A percentile compares a stretch with the other conserved stretches of the same genome.
Conservation (phyloP, 2,888 invertebrate genomes). For the Perizoma affinitatum region DNA sequence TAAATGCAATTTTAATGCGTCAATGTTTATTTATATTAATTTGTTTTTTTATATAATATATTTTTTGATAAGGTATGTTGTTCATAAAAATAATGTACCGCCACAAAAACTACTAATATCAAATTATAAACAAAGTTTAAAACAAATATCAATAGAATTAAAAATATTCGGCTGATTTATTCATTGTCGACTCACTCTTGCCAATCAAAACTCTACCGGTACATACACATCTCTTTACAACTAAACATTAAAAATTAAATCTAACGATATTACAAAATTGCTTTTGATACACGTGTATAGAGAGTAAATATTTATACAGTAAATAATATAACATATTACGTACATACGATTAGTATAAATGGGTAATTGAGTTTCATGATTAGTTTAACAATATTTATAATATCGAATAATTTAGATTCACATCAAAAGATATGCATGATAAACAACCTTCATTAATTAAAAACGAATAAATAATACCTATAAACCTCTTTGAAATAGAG, state of each 20-base stretch:
- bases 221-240: neutral
- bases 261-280: slow-evolving; percentile 33
- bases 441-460: slow-evolving; percentile 32
- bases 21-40: too few species aligned
- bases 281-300: slow-evolving; percentile 30
- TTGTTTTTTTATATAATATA: too few species aligned
- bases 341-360: slow-evolving; percentile 10
- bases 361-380: slow-evolving; percentile 28
- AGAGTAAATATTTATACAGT: slow-evolving; percentile 25
- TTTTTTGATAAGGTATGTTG: too few species aligned
- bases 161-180: too few species aligned
- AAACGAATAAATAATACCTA: neutral
- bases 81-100: too few species aligned
- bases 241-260: slow-evolving; percentile 3
- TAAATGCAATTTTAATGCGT: slow-evolving; percentile 11
- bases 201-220: too few species aligned
- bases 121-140: too few species aligned
- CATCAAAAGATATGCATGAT: slow-evolving; percentile 35
- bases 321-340: slow-evolving; percentile 26
- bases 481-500: neutral
- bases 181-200: too few species aligned
- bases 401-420: slow-evolving; percentile 22
- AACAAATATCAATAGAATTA: too few species aligned
- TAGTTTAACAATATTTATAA: slow-evolving; percentile 16
- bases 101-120: too few species aligned